Percentiles rank a stretch among this genome's conserved stretches.
Evolutionary conservation across 30 jellyfish, hydroid and myxozoan genomes (phyloP).

Genomic region (Aurelia coerulea): DNA sequence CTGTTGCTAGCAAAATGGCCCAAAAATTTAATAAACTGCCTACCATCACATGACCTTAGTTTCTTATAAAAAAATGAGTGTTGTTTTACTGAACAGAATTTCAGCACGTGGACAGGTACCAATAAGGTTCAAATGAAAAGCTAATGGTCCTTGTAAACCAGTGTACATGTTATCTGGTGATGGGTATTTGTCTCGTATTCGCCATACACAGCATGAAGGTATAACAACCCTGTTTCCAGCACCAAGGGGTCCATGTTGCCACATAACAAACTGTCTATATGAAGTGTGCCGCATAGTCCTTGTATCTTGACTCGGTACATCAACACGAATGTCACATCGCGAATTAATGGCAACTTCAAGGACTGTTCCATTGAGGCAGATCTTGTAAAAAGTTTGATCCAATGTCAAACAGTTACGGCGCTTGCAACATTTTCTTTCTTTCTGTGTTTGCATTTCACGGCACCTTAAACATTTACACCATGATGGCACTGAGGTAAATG

Average conservation of each 20-base stretch:
- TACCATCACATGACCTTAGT: too few relatives aligned
- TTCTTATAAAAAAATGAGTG: too few relatives aligned
- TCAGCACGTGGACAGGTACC: too few relatives aligned
- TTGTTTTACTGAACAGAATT: too few relatives aligned
- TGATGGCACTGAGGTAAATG: neutral
- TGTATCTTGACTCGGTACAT: neutral
- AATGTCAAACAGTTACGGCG: neutral
- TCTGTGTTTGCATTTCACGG: neutral
- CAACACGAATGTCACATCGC: conserved; percentile 1
- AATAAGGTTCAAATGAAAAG: too few relatives aligned
- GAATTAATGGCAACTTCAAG: conserved; percentile 1
- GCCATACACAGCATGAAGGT: conserved; percentile 6
- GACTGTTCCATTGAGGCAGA: neutral
- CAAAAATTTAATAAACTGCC: too few relatives aligned
- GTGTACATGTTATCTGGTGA: neutral
- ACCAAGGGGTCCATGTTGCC: conserved; percentile 15
- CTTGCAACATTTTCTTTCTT: neutral
- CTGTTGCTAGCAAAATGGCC: too few relatives aligned
- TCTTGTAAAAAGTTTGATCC: neutral
- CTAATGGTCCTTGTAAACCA: conserved; percentile 5
- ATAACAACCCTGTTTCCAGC: neutral
- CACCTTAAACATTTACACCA: neutral
- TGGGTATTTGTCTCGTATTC: neutral
- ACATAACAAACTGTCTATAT: neutral
- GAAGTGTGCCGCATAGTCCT: neutral